phyloP scores from a whole-genome alignment of 2,888 invertebrate species.

The Leptogaster cylindrica region DNA sequence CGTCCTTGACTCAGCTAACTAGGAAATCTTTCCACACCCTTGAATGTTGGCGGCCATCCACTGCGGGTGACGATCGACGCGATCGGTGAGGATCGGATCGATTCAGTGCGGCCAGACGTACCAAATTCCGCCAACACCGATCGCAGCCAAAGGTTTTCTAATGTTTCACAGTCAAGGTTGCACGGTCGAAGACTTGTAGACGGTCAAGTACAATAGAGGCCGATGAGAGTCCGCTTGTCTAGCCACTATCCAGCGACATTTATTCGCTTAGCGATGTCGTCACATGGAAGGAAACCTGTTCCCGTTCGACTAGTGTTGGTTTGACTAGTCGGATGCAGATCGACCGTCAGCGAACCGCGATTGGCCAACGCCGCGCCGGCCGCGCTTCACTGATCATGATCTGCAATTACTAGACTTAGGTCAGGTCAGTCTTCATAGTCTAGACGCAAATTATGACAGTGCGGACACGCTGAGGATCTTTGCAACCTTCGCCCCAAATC shows the following conservation, averaged over 20 bases:
- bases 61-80: no score
- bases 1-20: conserved; percentile 36
- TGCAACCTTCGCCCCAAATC: conserved; percentile 10
- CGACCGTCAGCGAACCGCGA: neutral
- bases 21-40: conserved; percentile 33
- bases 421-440: conserved; percentile 11
- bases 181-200: conserved; percentile 21
- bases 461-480: neutral
- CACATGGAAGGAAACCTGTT: conserved; percentile 31
- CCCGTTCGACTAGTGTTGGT: neutral
- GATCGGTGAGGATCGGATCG: no score
- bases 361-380: neutral
- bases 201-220: conserved; percentile 35
- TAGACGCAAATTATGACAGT: conserved; percentile 12
- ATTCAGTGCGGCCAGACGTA: no score
- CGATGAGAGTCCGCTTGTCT: conserved; percentile 27
- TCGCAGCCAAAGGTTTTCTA: conserved; percentile 27
- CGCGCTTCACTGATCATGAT: neutral
- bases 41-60: no score
- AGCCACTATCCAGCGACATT: conserved; percentile 29
- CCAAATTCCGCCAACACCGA: no score
- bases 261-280: conserved; percentile 12
- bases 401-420: neutral
- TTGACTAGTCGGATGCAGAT: neutral
- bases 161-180: conserved; percentile 26